A percentile compares a stretch with the other conserved stretches of the same genome.
Evolutionary conservation across 2,888 invertebrate species (phyloP).

Genomic region (Pyrocoelia pectoralis): DNA sequence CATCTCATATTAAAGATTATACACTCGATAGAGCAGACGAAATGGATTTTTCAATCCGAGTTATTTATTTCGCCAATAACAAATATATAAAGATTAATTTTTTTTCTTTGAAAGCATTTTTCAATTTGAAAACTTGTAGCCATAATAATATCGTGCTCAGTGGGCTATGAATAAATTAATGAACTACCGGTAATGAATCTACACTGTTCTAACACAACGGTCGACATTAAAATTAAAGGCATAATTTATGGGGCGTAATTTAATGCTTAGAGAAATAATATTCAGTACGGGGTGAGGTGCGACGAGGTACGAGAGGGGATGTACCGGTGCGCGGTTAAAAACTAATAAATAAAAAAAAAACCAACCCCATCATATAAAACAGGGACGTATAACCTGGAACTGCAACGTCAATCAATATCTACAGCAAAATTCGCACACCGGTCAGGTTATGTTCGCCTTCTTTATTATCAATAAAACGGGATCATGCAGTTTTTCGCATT

Average conservation of each 20-base stretch:
- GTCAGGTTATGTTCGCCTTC: neutral
- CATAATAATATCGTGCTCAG: constrained; percentile 18
- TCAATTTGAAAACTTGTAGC: neutral
- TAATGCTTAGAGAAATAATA: constrained; percentile 13
- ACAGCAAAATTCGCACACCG: constrained; percentile 17
- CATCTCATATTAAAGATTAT: constrained; percentile 23
- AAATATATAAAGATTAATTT: constrained; percentile 7
- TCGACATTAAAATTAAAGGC: constrained; percentile 24
- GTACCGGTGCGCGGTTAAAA: neutral
- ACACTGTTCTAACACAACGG: constrained; percentile 20
- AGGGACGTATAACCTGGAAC: constrained; percentile 12
- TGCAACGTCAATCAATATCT: constrained; percentile 17
- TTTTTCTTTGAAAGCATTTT: constrained; percentile 7
- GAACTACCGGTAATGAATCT: constrained; percentile 32
- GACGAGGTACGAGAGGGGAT: neutral
- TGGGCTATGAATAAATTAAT: constrained; percentile 32
- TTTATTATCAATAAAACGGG: constrained; percentile 9
- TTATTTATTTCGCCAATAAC: constrained; percentile 21
- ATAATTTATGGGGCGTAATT: constrained; percentile 21
- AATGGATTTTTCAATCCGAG: constrained; percentile 20
- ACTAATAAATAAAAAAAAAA: constrained; percentile 6
- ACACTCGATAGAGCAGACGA: constrained; percentile 10
- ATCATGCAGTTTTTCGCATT: constrained; percentile 2
- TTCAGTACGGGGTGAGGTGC: constrained; percentile 4
- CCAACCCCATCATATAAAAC: constrained; percentile 10